A percentile compares a stretch with the other conserved stretches of the same genome.
Conservation (phyloP, 1,140 invertebrate genomes). For the Achatina immaculata region DNA sequence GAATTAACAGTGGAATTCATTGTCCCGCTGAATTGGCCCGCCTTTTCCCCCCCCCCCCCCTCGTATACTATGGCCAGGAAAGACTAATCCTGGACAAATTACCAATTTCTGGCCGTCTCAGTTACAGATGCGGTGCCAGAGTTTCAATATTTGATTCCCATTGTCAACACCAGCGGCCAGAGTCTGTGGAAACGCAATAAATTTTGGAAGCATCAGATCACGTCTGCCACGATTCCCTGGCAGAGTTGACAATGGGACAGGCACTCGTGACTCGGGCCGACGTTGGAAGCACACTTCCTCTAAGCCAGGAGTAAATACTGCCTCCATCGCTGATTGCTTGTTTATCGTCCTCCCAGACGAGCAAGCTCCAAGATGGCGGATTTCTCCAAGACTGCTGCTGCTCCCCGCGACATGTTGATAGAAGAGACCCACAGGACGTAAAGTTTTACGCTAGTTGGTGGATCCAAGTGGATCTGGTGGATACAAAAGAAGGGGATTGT, state of each 20-base stretch:
- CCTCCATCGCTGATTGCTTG: background rate
- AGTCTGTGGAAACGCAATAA: slow-evolving; percentile 9
- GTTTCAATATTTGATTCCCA: slow-evolving; percentile 15
- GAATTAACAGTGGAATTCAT: background rate
- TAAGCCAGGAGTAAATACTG: background rate
- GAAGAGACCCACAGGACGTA: no score
- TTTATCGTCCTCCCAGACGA: background rate
- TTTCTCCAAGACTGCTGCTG: no score
- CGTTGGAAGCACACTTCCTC: slow-evolving; percentile 8
- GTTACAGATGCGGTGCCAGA: slow-evolving; percentile 11
- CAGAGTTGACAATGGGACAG: slow-evolving; percentile 11
- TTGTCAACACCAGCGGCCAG: background rate
- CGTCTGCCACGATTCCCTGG: slow-evolving; percentile 1
- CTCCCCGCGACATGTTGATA: no score
- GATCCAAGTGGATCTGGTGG: no score
- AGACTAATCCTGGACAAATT: slow-evolving; percentile 10
- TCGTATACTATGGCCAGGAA: background rate
- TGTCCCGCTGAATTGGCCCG: background rate
- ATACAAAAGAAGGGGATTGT: no score
- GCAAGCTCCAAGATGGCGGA: no score
- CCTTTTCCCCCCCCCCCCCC: background rate
- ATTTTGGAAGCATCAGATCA: slow-evolving; percentile 4
- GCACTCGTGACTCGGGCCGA: background rate
- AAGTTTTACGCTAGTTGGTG: no score
- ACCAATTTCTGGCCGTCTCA: slow-evolving; percentile 16